A percentile compares a stretch with the other conserved stretches of the same genome.
Evolutionary conservation across 2,888 invertebrate genomes (phyloP).

Genomic region (Calephelis perditalis): DNA sequence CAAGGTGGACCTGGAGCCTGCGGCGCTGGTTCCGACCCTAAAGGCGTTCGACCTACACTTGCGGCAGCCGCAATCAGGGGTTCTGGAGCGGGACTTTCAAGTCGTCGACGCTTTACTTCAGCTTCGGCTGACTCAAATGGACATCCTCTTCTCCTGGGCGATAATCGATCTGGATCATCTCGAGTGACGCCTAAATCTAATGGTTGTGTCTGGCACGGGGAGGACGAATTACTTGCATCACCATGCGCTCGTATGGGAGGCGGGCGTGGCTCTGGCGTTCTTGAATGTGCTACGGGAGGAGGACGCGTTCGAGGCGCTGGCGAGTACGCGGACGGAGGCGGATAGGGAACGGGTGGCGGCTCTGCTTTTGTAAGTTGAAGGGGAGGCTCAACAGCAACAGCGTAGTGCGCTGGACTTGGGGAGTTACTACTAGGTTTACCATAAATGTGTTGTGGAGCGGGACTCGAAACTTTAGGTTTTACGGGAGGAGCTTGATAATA

Average conservation of each 20-base stretch:
- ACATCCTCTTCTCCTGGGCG: constrained; percentile 81
- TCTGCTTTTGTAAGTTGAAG: constrained; percentile 79
- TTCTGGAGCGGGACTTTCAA: constrained; percentile 74
- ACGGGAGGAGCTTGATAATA: constrained; percentile 72
- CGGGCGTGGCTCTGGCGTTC: constrained; percentile 73
- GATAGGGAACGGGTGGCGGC: constrained; percentile 64
- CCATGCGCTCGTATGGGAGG: constrained; percentile 51
- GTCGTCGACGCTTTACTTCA: constrained; percentile 82
- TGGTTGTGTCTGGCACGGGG: constrained; percentile 86
- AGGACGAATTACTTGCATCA: constrained; percentile 51
- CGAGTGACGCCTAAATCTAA: constrained; percentile 85
- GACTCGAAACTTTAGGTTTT: constrained; percentile 85
- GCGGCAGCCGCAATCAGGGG: constrained; percentile 85
- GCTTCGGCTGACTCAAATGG: constrained; percentile 71
- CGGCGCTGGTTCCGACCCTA: constrained; percentile 69
- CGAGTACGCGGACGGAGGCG: constrained; percentile 59
- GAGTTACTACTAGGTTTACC: constrained; percentile 78
- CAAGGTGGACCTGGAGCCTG: constrained; percentile 66
- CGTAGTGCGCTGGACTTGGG: constrained; percentile 71
- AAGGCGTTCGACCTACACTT: constrained; percentile 83
- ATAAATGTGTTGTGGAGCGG: constrained; percentile 87
- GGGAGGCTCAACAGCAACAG: constrained; percentile 53
- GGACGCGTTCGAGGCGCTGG: constrained; percentile 55
- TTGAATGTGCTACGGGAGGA: constrained; percentile 78
- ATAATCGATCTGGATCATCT: constrained; percentile 76